These are phyloP conservation scores for Zelleria hepariella DNA, from an alignment of 2,888 invertebrate genomes.

Conservation along the genomic window DNA sequence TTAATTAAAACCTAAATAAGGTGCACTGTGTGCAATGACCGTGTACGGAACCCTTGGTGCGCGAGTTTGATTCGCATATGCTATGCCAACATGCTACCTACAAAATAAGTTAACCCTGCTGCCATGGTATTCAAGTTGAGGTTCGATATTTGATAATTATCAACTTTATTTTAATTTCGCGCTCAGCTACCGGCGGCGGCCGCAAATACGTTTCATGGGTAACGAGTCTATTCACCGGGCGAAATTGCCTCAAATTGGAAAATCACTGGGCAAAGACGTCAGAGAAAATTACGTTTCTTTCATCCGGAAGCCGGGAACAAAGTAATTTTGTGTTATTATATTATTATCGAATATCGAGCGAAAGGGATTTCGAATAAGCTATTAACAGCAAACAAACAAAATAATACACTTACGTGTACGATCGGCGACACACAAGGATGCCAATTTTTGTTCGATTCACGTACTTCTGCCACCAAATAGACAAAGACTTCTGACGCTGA, in stretches of 20 bases:
- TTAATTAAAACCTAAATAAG: too few species aligned
- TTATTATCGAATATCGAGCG: not conserved
- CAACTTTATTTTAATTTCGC: not conserved
- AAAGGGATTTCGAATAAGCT: not conserved
- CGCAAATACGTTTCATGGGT: conserved; percentile 11
- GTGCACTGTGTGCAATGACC: too few species aligned
- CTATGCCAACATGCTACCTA: too few species aligned
- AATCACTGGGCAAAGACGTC: conserved; percentile 21
- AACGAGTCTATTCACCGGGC: conserved; percentile 29
- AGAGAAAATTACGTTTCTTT: conserved; percentile 27
- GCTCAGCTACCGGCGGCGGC: not conserved
- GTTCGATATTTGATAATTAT: not conserved
- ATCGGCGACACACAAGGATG: too few species aligned
- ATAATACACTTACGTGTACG: too few species aligned
- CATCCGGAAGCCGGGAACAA: conserved; percentile 15
- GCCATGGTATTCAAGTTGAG: too few species aligned
- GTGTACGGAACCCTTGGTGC: too few species aligned
- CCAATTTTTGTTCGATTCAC: too few species aligned
- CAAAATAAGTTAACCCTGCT: too few species aligned
- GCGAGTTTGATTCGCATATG: too few species aligned
- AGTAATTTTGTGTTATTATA: conserved; percentile 8
- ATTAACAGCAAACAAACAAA: not conserved
- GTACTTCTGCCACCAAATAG: too few species aligned
- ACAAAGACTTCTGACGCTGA: too few species aligned
- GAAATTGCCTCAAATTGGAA: conserved; percentile 29